Evolutionary conservation across 2,113 vertebrate genomes (phyloP).

Genomic region (Bos indicus): DNA sequence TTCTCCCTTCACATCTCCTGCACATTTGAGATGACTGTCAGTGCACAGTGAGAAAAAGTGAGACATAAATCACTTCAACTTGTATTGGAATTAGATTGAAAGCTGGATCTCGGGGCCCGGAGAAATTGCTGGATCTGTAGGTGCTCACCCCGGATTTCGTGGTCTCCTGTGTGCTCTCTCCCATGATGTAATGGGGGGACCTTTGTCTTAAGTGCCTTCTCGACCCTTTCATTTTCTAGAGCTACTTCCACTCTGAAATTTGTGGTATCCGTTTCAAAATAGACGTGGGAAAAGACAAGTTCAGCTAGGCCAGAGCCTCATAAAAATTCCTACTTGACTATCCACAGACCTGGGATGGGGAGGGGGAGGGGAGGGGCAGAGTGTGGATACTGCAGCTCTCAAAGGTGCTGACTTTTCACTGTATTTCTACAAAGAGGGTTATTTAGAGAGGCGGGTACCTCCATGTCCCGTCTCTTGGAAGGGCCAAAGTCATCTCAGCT

Average conservation of each 20-base stretch:
- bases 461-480: neutral
- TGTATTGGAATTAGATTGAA: slow-evolving; percentile 6
- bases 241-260: slow-evolving; percentile 32
- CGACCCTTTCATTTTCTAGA: slow-evolving; percentile 44
- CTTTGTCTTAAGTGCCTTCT: slow-evolving; percentile 19
- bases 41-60: neutral
- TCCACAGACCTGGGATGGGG: neutral
- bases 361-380: neutral
- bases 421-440: neutral
- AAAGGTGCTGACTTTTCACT: neutral
- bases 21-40: neutral
- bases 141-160: neutral
- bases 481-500: neutral
- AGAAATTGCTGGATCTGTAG: slow-evolving; percentile 20
- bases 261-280: slow-evolving; percentile 10
- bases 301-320: slow-evolving; percentile 1
- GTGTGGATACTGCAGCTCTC: neutral
- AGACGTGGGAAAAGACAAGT: neutral
- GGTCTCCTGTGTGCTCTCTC: neutral
- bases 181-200: neutral
- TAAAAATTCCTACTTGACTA: neutral
- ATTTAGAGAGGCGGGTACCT: neutral
- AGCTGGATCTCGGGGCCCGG: neutral
- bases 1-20: neutral
- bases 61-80: slow-evolving; percentile 43